These are phyloP conservation scores for Agapostemon virescens DNA, from an alignment of 2,888 invertebrate genomes.

Conservation along the genomic window DNA sequence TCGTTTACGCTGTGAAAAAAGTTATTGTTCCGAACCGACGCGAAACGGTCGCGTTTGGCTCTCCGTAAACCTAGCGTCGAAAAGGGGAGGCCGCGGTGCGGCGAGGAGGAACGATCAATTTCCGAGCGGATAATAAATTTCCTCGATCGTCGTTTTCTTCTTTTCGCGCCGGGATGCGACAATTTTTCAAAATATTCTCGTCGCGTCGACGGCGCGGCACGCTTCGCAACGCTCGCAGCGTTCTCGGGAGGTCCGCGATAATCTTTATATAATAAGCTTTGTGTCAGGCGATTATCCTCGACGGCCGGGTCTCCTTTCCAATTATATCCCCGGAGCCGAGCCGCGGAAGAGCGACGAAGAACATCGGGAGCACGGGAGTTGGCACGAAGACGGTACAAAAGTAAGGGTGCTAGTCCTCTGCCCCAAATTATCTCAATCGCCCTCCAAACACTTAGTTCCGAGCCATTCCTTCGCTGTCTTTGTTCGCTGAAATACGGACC, in stretches of 20 bases:
- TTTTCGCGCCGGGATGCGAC: constrained; percentile 20
- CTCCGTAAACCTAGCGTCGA: too few species aligned
- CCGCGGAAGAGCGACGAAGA: background rate
- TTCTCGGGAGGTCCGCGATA: constrained; percentile 15
- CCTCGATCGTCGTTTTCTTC: background rate
- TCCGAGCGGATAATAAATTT: constrained; percentile 41
- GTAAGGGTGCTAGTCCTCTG: background rate
- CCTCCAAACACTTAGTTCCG: too few species aligned
- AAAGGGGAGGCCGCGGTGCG: background rate
- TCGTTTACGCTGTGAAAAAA: too few species aligned
- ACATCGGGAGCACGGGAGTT: background rate
- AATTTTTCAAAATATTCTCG: constrained; percentile 45
- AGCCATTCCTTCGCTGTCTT: background rate
- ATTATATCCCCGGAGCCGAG: background rate
- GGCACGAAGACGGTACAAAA: background rate
- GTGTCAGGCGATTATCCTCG: constrained; percentile 8
- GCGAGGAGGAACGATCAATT: constrained; percentile 23
- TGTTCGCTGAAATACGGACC: background rate
- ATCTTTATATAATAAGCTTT: constrained; percentile 43
- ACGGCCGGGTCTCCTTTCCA: constrained; percentile 9
- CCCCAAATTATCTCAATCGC: background rate
- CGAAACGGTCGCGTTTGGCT: too few species aligned
- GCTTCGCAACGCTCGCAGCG: constrained; percentile 7
- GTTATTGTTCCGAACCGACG: too few species aligned
- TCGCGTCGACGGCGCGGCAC: background rate